Base-by-base conservation (phyloP, 2,113 vertebrate genomes). In the Crotophaga sulcirostris region DNA sequence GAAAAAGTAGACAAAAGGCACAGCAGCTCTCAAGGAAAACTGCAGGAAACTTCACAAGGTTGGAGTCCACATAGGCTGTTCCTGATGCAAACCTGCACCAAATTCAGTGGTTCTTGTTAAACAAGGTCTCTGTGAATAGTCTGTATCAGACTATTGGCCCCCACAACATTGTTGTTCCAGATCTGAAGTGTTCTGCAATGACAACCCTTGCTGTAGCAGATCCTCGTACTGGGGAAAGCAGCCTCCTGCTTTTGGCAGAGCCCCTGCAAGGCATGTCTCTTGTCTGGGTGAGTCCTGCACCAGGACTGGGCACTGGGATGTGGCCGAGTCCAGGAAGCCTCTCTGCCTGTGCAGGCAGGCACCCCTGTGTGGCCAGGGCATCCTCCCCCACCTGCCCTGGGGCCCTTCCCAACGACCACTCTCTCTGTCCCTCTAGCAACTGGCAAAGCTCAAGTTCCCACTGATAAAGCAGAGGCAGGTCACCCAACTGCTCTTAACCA, bases 1-100 rank as follows among this genome's bases (percentile, higher is more conserved):
- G 3, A 44, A 49, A 44, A 79, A 86, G 14, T 9, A 62, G 94
- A 70, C 58, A 92, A 95, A 91, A 59, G 75, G 31, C 81, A 92
- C 10, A 17, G 47, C 47, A 63, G 20, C 42, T 69, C 72, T 52
- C 31, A 7, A 51, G 55, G 49, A 77, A 92, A 89, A 74, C 34
- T 38, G 72, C 85, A 91, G 89, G 60, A 93, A 69, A 31, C 17
- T 58, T 84, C 47, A 59, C 34, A 60, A 68, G 26, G 88, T 64
- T 23, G n/a, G 38, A 56, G 76, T 56, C 78, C 75, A 67, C 85
- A 66, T 9, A 76, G 74, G 54, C 67, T 92, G 76, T 47, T 87
- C 89, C 55, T 89, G 78, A 66, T 6, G 24, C 87, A 96, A 93
- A 93, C 59, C 64, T 19, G 38, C 66, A 81, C 75, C 2, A 10